Evolutionary conservation across 2,797 vertebrate genomes (phyloP), one percentile per base, ranked within the genome.

Genomic region (Sebastes elongatus): DNA sequence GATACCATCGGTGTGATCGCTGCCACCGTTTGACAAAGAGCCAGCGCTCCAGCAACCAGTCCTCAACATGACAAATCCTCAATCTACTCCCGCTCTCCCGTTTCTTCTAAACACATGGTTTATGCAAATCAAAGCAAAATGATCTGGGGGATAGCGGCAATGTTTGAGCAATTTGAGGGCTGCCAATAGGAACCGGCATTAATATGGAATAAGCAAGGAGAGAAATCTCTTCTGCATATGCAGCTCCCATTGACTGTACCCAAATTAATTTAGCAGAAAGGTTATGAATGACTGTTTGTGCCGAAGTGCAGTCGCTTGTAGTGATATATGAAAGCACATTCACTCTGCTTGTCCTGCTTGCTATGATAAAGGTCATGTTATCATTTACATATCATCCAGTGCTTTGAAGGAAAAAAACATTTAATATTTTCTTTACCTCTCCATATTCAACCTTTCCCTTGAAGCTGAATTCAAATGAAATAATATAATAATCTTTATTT

Each of bases 301-400:
- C 95, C 93, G 92, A 95, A 95, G 92, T 95, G 96, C 94, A 89
- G 89, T 55, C 86, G 93, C 86, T 85, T 96, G 93, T 92, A 76
- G 97, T 98, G 97, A 99, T 98, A 95, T 97, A 98, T 98, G 97
- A 97, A 98, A 96, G 95, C 95, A 94, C 92, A 94, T 96, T 95
- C 94, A 91, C 95, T 96, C 96, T 91, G 92, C 94, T 92, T 96
- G 96, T 96, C 95, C 95, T 96, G 95, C 95, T 95, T 93, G 91
- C 95, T 95, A 94, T 96, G 96, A 96, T 97, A 97, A 97, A 97
- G 97, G 97, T 98, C 97, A 96, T 94, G 95, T 96, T 95, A 89
- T 96, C 93, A 97, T 97, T 98, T 97, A 96, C 97, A 97, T 98
- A 97, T 96, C 95, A 95, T 96, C 92, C 84, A 94, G 91, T 72